Percentiles rank a stretch among this genome's conserved stretches.
These are phyloP conservation scores for Pristis pectinata DNA, from an alignment of 2,797 vertebrate genomes.

Conservation along the genomic window DNA sequence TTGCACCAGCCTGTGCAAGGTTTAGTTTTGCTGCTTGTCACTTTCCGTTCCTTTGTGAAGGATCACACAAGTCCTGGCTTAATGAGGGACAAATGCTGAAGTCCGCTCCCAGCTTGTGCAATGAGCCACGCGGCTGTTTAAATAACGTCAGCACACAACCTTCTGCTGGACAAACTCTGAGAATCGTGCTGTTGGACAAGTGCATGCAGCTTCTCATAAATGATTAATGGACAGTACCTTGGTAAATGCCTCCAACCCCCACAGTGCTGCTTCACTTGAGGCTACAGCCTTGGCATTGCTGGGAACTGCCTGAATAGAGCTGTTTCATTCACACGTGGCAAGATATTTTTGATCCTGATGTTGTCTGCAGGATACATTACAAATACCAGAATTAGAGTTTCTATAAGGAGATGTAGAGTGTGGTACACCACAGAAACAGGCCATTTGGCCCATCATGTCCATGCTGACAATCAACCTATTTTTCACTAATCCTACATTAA, in stretches of 20 bases:
- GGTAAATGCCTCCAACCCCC: not conserved
- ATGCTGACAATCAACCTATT: no score
- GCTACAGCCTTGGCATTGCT: not conserved
- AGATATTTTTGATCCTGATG: not conserved
- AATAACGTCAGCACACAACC: not conserved
- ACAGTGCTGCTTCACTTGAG: not conserved
- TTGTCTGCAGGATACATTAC: not conserved
- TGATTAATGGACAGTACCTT: conserved; percentile 1
- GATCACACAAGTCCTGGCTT: not conserved
- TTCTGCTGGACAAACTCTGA: not conserved
- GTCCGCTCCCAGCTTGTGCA: not conserved
- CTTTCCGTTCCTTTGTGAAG: not conserved
- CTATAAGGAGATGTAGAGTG: not conserved
- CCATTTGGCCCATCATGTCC: no score
- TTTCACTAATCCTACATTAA: no score
- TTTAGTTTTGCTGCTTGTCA: not conserved
- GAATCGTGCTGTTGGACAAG: not conserved
- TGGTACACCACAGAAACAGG: no score
- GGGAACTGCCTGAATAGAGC: not conserved
- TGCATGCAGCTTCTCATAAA: not conserved
- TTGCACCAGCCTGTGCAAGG: not conserved
- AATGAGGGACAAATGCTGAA: not conserved
- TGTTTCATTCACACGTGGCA: no score
- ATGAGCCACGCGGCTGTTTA: not conserved
- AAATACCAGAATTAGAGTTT: not conserved